A percentile compares a stretch with the other conserved stretches of the same genome.
Conservation (phyloP, 1,140 invertebrate species). For the Plutomurus gul region DNA sequence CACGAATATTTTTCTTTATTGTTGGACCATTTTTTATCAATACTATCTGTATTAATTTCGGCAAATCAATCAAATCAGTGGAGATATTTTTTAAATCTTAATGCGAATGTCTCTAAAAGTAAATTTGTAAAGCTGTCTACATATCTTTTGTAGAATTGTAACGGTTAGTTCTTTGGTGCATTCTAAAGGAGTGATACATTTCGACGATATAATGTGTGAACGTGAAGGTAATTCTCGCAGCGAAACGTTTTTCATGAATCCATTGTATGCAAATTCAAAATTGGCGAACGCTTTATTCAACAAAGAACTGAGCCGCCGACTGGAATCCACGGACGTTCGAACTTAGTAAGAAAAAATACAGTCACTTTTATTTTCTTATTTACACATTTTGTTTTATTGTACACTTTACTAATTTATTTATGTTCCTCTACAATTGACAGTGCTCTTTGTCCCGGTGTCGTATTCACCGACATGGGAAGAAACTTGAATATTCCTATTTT, state of each 20-base stretch:
- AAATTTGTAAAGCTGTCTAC: not conserved
- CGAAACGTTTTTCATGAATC: constrained; percentile 51
- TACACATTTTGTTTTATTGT: too few species aligned
- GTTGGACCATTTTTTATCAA: too few species aligned
- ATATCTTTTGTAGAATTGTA: constrained; percentile 56
- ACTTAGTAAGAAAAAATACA: too few species aligned
- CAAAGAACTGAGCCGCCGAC: constrained; percentile 37
- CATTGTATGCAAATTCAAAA: constrained; percentile 67
- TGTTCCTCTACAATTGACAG: too few species aligned
- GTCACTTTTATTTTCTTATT: too few species aligned
- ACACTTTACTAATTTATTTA: too few species aligned
- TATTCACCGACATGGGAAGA: constrained; percentile 22
- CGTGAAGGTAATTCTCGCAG: not conserved
- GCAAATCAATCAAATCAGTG: too few species aligned
- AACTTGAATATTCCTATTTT: not conserved
- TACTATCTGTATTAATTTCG: too few species aligned
- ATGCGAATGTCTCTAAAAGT: too few species aligned
- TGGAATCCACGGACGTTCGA: constrained; percentile 13
- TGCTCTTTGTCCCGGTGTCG: not conserved
- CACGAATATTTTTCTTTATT: too few species aligned
- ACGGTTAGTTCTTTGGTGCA: constrained; percentile 64
- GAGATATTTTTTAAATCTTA: too few species aligned
- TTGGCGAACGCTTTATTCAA: constrained; percentile 50
- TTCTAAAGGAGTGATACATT: constrained; percentile 71
- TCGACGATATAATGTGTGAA: constrained; percentile 64